Percentiles rank a stretch among this genome's conserved stretches.
Evolutionary conservation across 2,797 vertebrate species (phyloP).

Genomic region (Leptoclinus maculatus): DNA sequence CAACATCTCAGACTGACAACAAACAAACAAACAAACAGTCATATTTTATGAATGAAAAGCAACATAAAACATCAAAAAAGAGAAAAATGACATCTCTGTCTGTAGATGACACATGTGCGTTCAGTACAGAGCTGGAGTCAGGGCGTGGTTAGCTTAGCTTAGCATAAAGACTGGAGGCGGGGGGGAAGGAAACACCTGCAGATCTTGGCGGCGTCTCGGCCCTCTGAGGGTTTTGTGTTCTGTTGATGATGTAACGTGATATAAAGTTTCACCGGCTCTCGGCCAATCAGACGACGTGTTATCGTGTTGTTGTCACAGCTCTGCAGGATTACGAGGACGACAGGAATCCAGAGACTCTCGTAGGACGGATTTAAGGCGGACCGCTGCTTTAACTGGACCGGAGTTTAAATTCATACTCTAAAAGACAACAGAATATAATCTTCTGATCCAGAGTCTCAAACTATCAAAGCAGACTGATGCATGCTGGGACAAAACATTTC

Average conservation of each 20-base stretch:
- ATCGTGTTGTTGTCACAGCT: conserved; percentile 7
- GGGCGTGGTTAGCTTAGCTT: background rate
- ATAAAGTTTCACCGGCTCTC: background rate
- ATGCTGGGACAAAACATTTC: no score
- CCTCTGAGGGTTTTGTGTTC: background rate
- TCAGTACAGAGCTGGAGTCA: no score
- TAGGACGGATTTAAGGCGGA: background rate
- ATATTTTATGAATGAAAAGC: background rate
- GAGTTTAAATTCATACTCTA: background rate
- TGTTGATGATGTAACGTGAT: background rate
- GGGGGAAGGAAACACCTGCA: background rate
- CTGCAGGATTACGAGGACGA: background rate
- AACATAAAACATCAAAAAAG: no score
- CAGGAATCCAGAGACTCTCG: no score
- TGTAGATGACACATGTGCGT: no score
- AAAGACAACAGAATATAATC: no score
- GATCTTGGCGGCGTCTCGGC: background rate
- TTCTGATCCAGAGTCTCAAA: background rate
- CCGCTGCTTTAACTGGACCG: background rate
- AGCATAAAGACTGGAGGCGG: no score
- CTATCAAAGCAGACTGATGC: background rate
- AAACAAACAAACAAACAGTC: background rate
- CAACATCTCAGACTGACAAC: conserved; percentile 91
- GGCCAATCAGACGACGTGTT: background rate
- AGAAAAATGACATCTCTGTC: no score